These are phyloP conservation scores for Oostethus manadensis DNA, from an alignment of 2,113 vertebrate species.

Conservation along the genomic window DNA sequence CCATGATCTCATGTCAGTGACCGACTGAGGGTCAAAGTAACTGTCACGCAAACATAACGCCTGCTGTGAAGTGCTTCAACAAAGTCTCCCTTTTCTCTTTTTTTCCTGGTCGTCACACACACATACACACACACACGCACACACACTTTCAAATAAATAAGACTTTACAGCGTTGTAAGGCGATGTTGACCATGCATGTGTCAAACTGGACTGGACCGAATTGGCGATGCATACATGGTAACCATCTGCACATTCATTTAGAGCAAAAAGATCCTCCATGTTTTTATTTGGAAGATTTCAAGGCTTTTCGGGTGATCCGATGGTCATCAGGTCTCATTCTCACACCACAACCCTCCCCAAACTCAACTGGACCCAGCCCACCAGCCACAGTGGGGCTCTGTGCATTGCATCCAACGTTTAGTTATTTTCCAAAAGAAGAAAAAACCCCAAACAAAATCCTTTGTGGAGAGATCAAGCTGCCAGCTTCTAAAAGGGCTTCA, in stretches of 20 bases:
- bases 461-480: constrained; percentile 58
- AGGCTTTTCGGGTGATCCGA: constrained; percentile 87
- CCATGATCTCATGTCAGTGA: constrained; percentile 20
- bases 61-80: constrained; percentile 60
- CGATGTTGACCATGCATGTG: constrained; percentile 85
- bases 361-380: constrained; percentile 12
- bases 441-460: constrained; percentile 11
- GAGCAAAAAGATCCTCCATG: constrained; percentile 66
- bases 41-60: constrained; percentile 33
- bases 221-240: constrained; percentile 69
- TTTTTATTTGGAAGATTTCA: constrained; percentile 70
- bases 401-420: constrained; percentile 68
- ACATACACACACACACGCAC: constrained; percentile 67
- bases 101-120: constrained; percentile 29
- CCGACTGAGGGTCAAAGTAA: neutral
- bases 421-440: constrained; percentile 45
- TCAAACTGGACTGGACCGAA: constrained; percentile 73
- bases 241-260: constrained; percentile 84
- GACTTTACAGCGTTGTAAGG: constrained; percentile 88
- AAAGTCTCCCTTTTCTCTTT: constrained; percentile 30
- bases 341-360: constrained; percentile 17
- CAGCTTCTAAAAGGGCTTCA: constrained; percentile 73
- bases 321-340: constrained; percentile 73
- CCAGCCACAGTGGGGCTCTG: constrained; percentile 35
- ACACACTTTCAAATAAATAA: constrained; percentile 87